phyloP scores from a whole-genome alignment of 2,888 invertebrate genomes.

The Drosophila meridionalis region DNA sequence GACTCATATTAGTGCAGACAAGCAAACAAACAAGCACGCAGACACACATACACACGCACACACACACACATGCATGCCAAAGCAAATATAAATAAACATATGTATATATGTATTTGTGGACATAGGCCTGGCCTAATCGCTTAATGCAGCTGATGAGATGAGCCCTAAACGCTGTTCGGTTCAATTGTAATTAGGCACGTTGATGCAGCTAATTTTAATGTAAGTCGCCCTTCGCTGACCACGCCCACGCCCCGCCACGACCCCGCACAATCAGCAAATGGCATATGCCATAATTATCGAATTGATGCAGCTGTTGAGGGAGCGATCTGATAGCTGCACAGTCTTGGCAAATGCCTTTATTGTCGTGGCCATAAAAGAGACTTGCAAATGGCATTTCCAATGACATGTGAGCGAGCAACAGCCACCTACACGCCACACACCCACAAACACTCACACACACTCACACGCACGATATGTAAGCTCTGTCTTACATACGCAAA shows the following conservation, averaged over 20 bases:
- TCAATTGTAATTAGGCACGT: slow-evolving; percentile 43
- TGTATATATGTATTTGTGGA: not conserved
- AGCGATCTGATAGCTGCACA: slow-evolving; percentile 17
- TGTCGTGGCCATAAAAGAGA: slow-evolving; percentile 71
- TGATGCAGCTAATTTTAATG: slow-evolving; percentile 56
- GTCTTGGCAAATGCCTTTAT: slow-evolving; percentile 65
- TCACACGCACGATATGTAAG: slow-evolving; percentile 2
- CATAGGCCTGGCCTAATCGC: slow-evolving; percentile 46
- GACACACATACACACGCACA: slow-evolving; percentile 6
- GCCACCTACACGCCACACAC: slow-evolving; percentile 15
- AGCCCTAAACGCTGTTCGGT: slow-evolving; percentile 46
- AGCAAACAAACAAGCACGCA: slow-evolving; percentile 15
- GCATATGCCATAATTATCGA: slow-evolving; percentile 69
- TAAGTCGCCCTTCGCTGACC: slow-evolving; percentile 13
- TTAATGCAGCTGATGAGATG: slow-evolving; percentile 64
- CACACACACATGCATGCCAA: slow-evolving; percentile 2
- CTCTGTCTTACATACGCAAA: slow-evolving; percentile 7
- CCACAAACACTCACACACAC: not conserved
- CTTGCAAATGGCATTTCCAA: slow-evolving; percentile 73
- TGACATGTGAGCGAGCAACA: slow-evolving; percentile 56
- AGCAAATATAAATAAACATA: slow-evolving; percentile 29
- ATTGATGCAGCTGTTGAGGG: slow-evolving; percentile 51
- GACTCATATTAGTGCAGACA: slow-evolving; percentile 5
- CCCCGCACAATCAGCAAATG: slow-evolving; percentile 53
- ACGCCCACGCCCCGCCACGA: slow-evolving; percentile 1